Base-by-base conservation (phyloP, 1,140 invertebrate species). In the Leptinotarsa lineolata region DNA sequence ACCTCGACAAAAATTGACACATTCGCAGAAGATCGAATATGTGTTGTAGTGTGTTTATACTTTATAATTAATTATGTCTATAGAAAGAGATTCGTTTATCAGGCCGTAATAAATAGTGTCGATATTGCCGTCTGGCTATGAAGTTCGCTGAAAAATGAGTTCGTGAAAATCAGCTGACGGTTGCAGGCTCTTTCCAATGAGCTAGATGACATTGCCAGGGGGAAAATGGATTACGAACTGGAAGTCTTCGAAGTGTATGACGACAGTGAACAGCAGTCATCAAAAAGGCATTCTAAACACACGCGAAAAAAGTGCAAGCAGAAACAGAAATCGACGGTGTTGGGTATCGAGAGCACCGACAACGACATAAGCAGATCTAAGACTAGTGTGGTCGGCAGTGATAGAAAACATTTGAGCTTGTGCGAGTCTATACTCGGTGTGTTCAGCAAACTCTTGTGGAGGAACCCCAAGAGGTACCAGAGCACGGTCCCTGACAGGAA, bases 361-460 rank as follows among this genome's bases (percentile, higher is more conserved):
- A 81, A 79, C 76, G 81, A 82, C 66, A 78, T 80, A 68, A 77
- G 61, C 68, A 78, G 78, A 68, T 83, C 81, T 58, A 84, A 83
- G 70, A 79, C 77, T 15, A 83, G 81, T 79, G 79, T 82, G n/a
- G 64, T 72, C 20, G 76, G 78, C 77, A 85, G 85, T 79, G 77
- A 85, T 64, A 83, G 86, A 73, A 87, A 82, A 72, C 85, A 85
- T 45, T 75, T 79, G 65, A 78, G 80, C 72, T 73, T 88, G 11
- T 85, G 90, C 69, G 88, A 89, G 77, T 90, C 89, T 22, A 86
- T 92, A 78, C 86, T 91, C 63, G 89, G 88, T 75, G 88, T 92
- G 69, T 86, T 91, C 73, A 90, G 89, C 74, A 91, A 91, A 82
- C 82, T 91, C 80, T 90, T 90, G 74, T 89, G 88, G 88, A 85